Conservation (phyloP, 2,113 vertebrate genomes). For the Rafetus swinhoei region DNA sequence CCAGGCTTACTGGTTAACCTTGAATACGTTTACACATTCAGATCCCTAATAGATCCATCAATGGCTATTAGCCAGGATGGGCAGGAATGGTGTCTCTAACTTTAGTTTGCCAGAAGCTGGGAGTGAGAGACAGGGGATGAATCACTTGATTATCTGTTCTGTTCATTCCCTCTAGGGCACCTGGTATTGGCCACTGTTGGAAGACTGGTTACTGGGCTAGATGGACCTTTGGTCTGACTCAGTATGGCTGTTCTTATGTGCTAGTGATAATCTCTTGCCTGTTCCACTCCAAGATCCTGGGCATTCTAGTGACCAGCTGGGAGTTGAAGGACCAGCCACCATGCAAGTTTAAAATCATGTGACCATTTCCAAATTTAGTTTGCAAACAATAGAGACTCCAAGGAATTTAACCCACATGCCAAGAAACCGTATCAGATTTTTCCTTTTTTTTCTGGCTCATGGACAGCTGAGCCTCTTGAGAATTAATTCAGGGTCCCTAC, state of each 20-base stretch:
- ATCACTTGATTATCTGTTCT: too few species aligned
- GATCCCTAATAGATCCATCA: too few species aligned
- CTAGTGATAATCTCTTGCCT: not conserved
- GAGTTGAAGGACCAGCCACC: not conserved
- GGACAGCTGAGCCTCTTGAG: not conserved
- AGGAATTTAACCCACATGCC: not conserved
- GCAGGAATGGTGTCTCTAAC: not conserved
- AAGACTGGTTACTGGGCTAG: too few species aligned
- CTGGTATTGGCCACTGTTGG: too few species aligned
- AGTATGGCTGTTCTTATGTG: not conserved
- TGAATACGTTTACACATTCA: too few species aligned
- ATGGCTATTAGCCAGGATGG: too few species aligned
- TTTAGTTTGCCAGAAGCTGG: too few species aligned
- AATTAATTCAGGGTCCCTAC: rapidly evolving
- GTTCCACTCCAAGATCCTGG: not conserved
- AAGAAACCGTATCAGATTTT: not conserved
- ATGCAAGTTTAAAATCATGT: not conserved
- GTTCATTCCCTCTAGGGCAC: too few species aligned
- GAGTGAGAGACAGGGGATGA: too few species aligned
- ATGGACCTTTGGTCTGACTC: too few species aligned
- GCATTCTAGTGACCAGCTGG: not conserved
- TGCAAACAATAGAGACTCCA: not conserved
- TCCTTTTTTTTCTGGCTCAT: not conserved
- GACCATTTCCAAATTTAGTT: not conserved
- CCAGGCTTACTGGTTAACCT: too few species aligned